phyloP scores from a whole-genome alignment of 2,888 invertebrate genomes.

The Arctia plantaginis region DNA sequence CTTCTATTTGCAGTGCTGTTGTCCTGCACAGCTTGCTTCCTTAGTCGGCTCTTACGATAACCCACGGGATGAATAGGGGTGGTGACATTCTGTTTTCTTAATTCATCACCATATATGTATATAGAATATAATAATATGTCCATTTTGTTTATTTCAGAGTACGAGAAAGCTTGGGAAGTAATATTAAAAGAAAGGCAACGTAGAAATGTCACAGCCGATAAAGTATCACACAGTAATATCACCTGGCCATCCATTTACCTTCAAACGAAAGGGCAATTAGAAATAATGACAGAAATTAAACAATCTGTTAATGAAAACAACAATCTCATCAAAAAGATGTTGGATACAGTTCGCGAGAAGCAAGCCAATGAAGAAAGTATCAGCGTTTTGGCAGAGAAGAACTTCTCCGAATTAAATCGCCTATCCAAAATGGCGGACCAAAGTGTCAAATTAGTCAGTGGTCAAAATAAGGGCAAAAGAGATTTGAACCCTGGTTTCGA shows the following conservation, averaged over 20 bases:
- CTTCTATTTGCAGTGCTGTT: too few relatives aligned
- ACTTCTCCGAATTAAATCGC: constrained; percentile 78
- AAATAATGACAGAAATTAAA: constrained; percentile 79
- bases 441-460: constrained; percentile 78
- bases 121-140: constrained; percentile 8
- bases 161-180: constrained; percentile 88
- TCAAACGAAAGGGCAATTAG: constrained; percentile 71
- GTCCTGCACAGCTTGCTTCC: too few relatives aligned
- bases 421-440: constrained; percentile 82
- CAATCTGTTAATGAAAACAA: constrained; percentile 80
- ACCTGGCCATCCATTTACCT: constrained; percentile 46
- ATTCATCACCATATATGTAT: too few relatives aligned
- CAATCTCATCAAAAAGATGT: constrained; percentile 76
- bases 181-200: constrained; percentile 88
- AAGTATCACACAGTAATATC: neutral
- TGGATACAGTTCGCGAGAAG: constrained; percentile 61
- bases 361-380: constrained; percentile 68
- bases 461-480: constrained; percentile 70
- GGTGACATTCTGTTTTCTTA: too few relatives aligned
- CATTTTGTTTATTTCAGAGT: constrained; percentile 77
- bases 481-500: constrained; percentile 79
- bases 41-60: too few relatives aligned
- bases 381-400: constrained; percentile 76
- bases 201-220: constrained; percentile 70
- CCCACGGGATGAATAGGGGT: too few relatives aligned